A percentile compares a stretch with the other conserved stretches of the same genome.
Evolutionary conservation across 2,888 invertebrate species (phyloP).

Genomic region (Loripinus fragilis): DNA sequence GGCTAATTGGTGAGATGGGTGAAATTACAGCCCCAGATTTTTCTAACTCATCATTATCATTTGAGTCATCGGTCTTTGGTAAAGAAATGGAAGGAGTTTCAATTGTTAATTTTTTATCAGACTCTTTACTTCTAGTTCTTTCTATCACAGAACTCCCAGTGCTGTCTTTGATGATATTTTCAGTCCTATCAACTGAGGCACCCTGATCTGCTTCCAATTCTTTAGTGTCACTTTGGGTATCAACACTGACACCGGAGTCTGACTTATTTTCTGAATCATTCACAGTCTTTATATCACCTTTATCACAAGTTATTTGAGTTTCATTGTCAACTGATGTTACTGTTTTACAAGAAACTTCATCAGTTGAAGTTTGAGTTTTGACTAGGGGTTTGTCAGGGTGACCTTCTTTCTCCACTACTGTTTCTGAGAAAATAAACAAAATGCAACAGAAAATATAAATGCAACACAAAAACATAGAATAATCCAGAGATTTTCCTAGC

Average conservation of each 20-base stretch:
- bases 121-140: neutral
- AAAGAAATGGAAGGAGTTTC: neutral
- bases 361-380: neutral
- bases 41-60: neutral
- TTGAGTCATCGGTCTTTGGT: neutral
- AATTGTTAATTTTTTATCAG: neutral
- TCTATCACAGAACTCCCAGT: neutral
- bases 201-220: constrained; percentile 1
- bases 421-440: constrained; percentile 44
- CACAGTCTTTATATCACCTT: constrained; percentile 18
- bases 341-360: neutral
- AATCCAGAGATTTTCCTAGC: too few relatives aligned
- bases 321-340: neutral
- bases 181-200: constrained; percentile 6
- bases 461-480: constrained; percentile 39
- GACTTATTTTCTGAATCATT: constrained; percentile 5
- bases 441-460: constrained; percentile 24
- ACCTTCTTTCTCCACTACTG: constrained; percentile 42
- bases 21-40: neutral
- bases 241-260: constrained; percentile 10
- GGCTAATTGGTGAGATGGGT: constrained; percentile 1
- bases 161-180: neutral
- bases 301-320: constrained; percentile 20
- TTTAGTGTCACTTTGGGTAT: constrained; percentile 13
- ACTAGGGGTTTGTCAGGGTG: constrained; percentile 35